Evolutionary conservation across 2,888 invertebrate species (phyloP).

Genomic region (Dorcus hopei): DNA sequence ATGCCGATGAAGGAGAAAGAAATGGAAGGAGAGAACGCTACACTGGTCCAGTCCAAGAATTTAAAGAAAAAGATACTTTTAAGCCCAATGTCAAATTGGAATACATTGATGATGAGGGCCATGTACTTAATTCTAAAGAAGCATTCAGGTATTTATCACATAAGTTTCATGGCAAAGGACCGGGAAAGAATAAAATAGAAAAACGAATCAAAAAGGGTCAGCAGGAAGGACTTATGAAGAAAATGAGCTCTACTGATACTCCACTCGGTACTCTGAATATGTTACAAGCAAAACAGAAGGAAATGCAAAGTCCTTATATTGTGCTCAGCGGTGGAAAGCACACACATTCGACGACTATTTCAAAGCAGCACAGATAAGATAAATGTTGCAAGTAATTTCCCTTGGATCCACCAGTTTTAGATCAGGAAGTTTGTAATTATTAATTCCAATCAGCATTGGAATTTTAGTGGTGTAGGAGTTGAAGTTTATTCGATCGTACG

Average conservation of each 20-base stretch:
- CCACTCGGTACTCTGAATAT: constrained; percentile 92
- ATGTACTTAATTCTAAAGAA: constrained; percentile 84
- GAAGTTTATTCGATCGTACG: too few relatives aligned
- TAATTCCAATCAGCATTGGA: too few relatives aligned
- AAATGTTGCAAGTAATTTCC: too few relatives aligned
- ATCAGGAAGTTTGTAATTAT: too few relatives aligned
- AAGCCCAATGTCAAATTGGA: constrained; percentile 93
- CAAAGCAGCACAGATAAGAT: constrained; percentile 32
- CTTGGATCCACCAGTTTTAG: too few relatives aligned
- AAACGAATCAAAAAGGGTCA: constrained; percentile 92
- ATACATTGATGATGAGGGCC: constrained; percentile 96
- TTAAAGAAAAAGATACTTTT: constrained; percentile 87
- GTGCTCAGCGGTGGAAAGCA: constrained; percentile 88
- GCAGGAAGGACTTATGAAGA: constrained; percentile 93
- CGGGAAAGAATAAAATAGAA: constrained; percentile 97
- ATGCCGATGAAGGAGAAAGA: constrained; percentile 73
- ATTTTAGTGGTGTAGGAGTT: too few relatives aligned
- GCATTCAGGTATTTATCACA: constrained; percentile 95
- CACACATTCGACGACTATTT: constrained; percentile 51
- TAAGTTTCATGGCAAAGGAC: constrained; percentile 99
- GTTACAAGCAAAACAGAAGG: constrained; percentile 92
- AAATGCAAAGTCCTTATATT: constrained; percentile 89
- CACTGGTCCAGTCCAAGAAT: constrained; percentile 83
- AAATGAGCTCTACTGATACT: constrained; percentile 97
- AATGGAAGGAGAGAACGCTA: constrained; percentile 65